Evolutionary conservation across 2,888 invertebrate species (phyloP).

Genomic region (Platerodrilus igneus): DNA sequence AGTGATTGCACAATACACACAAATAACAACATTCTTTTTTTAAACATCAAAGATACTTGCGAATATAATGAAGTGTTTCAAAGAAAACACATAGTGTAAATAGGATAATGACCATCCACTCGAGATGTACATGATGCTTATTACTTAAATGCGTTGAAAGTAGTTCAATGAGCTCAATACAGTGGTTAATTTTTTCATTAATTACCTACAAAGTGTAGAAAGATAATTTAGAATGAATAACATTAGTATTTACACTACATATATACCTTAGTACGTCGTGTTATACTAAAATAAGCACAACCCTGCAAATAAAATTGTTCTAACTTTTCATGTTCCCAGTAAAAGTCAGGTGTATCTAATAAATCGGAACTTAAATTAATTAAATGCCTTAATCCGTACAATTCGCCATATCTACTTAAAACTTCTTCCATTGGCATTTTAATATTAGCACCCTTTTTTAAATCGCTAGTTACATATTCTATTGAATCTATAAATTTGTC

Average conservation of each 20-base stretch:
- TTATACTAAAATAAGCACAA: conserved; percentile 77
- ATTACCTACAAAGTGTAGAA: conserved; percentile 62
- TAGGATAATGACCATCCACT: conserved; percentile 95
- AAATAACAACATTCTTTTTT: no score
- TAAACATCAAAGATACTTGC: conserved; percentile 53
- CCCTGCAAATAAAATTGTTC: conserved; percentile 80
- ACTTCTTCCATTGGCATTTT: conserved; percentile 67
- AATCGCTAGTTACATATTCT: conserved; percentile 70
- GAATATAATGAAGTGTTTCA: conserved; percentile 71
- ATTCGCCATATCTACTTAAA: conserved; percentile 75
- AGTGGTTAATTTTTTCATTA: conserved; percentile 92
- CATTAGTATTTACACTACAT: conserved; percentile 45
- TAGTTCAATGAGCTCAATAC: conserved; percentile 85
- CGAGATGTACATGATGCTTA: conserved; percentile 84
- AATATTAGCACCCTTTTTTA: conserved; percentile 70
- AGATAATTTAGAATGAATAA: no score
- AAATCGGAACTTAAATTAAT: conserved; percentile 92
- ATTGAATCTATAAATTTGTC: conserved; percentile 79
- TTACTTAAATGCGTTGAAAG: conserved; percentile 87
- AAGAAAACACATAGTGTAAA: conserved; percentile 95
- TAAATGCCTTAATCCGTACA: conserved; percentile 82
- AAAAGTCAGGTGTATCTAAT: conserved; percentile 93
- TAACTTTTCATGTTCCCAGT: conserved; percentile 92
- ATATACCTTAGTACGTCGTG: conserved; percentile 79
- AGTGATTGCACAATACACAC: no score